Conservation (phyloP, 2,113 vertebrate genomes). For the Mugil cephalus region DNA sequence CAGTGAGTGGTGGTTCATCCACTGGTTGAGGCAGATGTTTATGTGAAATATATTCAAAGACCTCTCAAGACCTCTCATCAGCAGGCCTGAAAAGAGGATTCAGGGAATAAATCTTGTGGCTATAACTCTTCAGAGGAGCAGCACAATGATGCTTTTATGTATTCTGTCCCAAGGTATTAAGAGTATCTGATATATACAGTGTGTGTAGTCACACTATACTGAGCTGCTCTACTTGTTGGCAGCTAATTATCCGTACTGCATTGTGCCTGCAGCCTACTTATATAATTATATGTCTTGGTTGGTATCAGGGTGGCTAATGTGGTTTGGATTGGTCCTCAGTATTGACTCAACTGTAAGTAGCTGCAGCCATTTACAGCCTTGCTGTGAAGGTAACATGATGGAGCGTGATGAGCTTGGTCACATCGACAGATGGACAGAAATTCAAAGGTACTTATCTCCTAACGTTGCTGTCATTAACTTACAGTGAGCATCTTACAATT, state of each 20-base stretch:
- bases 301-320: not conserved
- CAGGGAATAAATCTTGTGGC: not conserved
- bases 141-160: not conserved
- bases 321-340: constrained; percentile 6
- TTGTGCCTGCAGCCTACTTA: not conserved
- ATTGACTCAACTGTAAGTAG: not conserved
- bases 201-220: not conserved
- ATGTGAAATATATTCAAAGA: not conserved
- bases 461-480: not conserved
- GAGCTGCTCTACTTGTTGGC: constrained; percentile 1
- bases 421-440: not conserved
- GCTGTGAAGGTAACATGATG: not conserved
- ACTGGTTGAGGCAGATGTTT: not conserved
- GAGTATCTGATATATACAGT: not conserved
- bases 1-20: too few relatives aligned
- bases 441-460: too few relatives aligned
- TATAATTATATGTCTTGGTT: constrained; percentile 1
- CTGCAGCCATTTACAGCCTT: not conserved
- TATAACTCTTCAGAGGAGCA: constrained; percentile 16
- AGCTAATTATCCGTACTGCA: constrained; percentile 13
- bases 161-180: not conserved
- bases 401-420: not conserved
- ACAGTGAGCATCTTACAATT: not conserved
- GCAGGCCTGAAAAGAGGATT: not conserved
- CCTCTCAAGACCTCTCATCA: not conserved